Conservation (phyloP, 1,140 invertebrate species). For the Diorhabda elongata region DNA sequence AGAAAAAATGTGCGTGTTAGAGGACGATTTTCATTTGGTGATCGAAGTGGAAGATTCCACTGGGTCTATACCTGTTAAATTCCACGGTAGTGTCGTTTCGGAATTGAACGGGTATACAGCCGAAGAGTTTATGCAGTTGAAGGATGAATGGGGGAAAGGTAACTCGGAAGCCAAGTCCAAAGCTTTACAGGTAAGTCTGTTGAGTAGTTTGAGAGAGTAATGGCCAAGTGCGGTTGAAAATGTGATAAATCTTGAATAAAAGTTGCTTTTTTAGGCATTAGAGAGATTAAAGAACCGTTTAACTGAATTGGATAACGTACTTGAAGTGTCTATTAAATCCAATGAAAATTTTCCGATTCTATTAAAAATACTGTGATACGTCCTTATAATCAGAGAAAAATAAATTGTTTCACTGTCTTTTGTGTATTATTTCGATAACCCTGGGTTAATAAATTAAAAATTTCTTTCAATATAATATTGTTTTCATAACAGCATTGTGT, state of each 20-base stretch:
- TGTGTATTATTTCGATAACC: no score
- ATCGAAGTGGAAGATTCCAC: conserved; percentile 32
- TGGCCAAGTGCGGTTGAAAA: neutral
- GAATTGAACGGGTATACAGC: conserved; percentile 25
- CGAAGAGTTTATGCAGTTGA: conserved; percentile 25
- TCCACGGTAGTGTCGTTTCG: conserved; percentile 32
- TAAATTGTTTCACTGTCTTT: no score
- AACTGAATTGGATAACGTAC: conserved; percentile 24
- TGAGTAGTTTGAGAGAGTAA: neutral
- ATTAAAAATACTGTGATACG: conserved; percentile 16
- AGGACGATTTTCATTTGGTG: conserved; percentile 27
- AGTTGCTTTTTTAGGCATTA: conserved; percentile 30
- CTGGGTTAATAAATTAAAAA: no score
- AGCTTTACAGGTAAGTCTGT: conserved; percentile 27
- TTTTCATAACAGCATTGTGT: no score
- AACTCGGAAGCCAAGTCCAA: conserved; percentile 26
- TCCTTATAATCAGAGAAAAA: no score
- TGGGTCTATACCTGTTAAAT: conserved; percentile 21
- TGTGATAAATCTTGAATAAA: neutral
- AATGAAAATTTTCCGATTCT: conserved; percentile 31
- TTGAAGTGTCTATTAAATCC: conserved; percentile 30
- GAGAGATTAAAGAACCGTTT: conserved; percentile 27
- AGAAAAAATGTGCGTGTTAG: conserved; percentile 32
- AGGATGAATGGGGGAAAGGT: conserved; percentile 21
- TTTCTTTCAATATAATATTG: no score